Conservation (phyloP, 2,113 vertebrate genomes). For the Bubo blakistoni region DNA sequence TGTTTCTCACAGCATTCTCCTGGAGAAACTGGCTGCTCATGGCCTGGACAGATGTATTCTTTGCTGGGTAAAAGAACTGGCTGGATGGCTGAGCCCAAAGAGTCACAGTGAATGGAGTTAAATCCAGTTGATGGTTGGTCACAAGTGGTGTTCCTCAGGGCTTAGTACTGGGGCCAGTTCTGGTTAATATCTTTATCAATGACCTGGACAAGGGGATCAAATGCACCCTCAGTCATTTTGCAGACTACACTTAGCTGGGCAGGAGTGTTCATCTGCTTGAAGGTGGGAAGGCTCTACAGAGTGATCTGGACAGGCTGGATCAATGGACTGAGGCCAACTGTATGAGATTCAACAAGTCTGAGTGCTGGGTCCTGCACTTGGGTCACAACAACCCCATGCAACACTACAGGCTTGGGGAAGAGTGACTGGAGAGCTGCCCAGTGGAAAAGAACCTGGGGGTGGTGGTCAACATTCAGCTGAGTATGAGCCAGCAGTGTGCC, state of each 20-base stretch:
- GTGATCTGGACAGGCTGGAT: no score
- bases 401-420: no score
- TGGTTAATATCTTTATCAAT: background rate
- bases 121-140: background rate
- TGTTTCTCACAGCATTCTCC: background rate
- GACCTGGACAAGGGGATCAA: background rate
- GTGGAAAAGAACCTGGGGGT: no score
- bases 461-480: no score
- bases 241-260: background rate
- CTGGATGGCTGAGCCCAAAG: background rate
- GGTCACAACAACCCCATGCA: no score
- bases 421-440: no score
- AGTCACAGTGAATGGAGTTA: background rate
- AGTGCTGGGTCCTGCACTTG: no score
- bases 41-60: background rate
- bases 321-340: no score
- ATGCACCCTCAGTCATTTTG: background rate
- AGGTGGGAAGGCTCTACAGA: no score
- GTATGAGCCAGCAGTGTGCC: background rate
- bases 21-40: background rate
- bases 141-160: background rate
- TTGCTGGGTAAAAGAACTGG: background rate
- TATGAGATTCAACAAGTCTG: no score
- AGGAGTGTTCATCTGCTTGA: background rate
- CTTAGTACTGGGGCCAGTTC: background rate